Evolutionary conservation across 2,797 vertebrate genomes (phyloP).

Genomic region (Sebastes diploproa): DNA sequence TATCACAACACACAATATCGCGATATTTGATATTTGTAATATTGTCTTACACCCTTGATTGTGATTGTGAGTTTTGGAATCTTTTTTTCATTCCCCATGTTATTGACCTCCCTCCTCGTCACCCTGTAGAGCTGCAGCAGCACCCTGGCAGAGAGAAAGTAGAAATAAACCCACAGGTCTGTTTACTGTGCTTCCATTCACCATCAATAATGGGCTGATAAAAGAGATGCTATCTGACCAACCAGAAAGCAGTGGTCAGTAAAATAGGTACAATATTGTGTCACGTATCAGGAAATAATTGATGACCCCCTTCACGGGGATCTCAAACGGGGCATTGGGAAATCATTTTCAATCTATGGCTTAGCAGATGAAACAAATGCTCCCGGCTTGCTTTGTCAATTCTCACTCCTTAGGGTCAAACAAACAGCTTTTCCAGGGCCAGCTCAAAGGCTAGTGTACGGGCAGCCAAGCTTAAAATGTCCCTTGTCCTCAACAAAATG

Average conservation of each 20-base stretch:
- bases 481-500: conserved; percentile 86
- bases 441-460: conserved; percentile 79
- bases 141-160: conserved; percentile 45
- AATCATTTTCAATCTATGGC: conserved; percentile 90
- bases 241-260: conserved; percentile 84
- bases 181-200: conserved; percentile 74
- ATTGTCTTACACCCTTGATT: background rate
- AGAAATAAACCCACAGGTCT: conserved; percentile 77
- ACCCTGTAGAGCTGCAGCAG: conserved; percentile 19
- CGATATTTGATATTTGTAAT: no score
- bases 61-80: background rate
- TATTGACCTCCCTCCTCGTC: conserved; percentile 21
- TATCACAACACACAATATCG: no score
- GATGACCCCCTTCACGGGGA: conserved; percentile 85
- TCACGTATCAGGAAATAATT: conserved; percentile 87
- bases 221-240: conserved; percentile 82
- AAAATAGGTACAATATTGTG: conserved; percentile 84
- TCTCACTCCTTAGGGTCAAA: conserved; percentile 89
- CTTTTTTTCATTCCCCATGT: conserved; percentile 9
- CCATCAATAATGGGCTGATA: conserved; percentile 82
- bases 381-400: conserved; percentile 87
- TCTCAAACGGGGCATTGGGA: conserved; percentile 85
- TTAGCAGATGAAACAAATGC: conserved; percentile 88
- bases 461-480: conserved; percentile 88
- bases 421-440: conserved; percentile 87